Base-by-base conservation (phyloP, 2,113 vertebrate genomes). In the Pollachius pollachius region DNA sequence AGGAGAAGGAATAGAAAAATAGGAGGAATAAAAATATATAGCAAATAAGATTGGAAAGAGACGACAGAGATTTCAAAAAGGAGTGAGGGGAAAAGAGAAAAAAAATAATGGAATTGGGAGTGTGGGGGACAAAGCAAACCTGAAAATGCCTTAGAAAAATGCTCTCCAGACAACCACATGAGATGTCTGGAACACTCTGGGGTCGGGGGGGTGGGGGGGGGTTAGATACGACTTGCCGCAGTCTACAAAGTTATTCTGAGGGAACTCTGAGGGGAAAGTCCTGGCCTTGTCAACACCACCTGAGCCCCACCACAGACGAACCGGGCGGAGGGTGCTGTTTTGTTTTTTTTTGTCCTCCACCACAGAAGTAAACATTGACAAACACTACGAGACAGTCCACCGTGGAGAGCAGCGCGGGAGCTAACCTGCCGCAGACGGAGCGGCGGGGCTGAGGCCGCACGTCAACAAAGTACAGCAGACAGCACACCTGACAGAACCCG, bases 341-440 rank as follows among this genome's bases (percentile, higher is more conserved):
- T 48, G 12, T 48, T 9, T 48, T 13, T 13, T 48, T 13, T 9
- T 48, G 41, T 48, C 41, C 8, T 48, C 83, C 79, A 81, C 69
- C 75, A 71, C 57, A 59, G 75, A 69, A 83, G 70, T 76, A 73
- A 79, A 81, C 67, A 67, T 69, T 80, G 84, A 87, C 79, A 85
- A 87, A 85, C 80, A 68, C 83, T 81, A 79, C 61, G 78, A 84
- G 80, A 83, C 84, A 80, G 78, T 76, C 68, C 27, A 15, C 67
- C 73, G 81, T 81, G 41, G 41, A 48, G 41, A 48, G 41, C 85
- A 84, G 63, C 79, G 72, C 80, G n/a, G 8, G 19, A 70, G 65
- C 86, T 86, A 74, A 73, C 6, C 41, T 13, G 41, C 81, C 2
- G 13, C 81, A 74, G 25, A 69, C 59, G 3, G 7, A 65, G 67